These are phyloP conservation scores for Ornithoptera alexandrae DNA, from an alignment of 2,888 invertebrate species.

Conservation along the genomic window DNA sequence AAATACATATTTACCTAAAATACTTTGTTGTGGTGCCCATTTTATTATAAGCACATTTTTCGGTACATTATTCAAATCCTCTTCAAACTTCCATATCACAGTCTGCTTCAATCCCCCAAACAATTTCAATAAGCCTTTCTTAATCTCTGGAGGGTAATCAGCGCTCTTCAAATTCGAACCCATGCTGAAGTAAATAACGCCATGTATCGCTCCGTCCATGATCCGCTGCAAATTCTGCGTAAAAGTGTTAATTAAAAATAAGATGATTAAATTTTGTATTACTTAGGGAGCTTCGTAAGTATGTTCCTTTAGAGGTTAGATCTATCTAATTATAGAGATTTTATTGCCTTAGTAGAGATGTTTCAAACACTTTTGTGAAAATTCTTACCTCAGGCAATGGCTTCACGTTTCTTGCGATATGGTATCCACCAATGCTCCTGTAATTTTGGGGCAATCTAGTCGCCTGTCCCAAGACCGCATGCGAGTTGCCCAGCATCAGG, in stretches of 20 bases:
- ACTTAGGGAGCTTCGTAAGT: too few relatives aligned
- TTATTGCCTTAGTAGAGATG: too few relatives aligned
- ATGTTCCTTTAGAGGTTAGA: too few relatives aligned
- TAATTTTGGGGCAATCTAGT: conserved; percentile 50
- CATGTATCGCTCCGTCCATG: conserved; percentile 55
- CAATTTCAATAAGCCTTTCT: conserved; percentile 45
- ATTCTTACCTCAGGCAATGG: conserved; percentile 49
- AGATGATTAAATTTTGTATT: too few relatives aligned
- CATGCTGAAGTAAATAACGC: conserved; percentile 68
- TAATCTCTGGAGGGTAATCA: conserved; percentile 47
- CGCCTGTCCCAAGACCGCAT: conserved; percentile 40
- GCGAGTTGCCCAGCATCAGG: conserved; percentile 40
- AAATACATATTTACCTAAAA: conserved; percentile 40
- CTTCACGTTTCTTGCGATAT: conserved; percentile 45
- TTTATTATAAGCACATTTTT: conserved; percentile 45
- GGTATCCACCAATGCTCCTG: conserved; percentile 54
- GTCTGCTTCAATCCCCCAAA: conserved; percentile 61
- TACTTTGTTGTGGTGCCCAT: conserved; percentile 52
- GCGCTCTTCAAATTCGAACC: conserved; percentile 58
- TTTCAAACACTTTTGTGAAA: too few relatives aligned
- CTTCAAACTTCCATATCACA: conserved; percentile 58
- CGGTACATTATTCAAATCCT: conserved; percentile 37
- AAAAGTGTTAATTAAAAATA: too few relatives aligned
- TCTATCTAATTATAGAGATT: too few relatives aligned
- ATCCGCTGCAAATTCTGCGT: conserved; percentile 52